These are phyloP conservation scores for Rhinoderma darwinii DNA, from an alignment of 2,113 vertebrate genomes.

Conservation along the genomic window DNA sequence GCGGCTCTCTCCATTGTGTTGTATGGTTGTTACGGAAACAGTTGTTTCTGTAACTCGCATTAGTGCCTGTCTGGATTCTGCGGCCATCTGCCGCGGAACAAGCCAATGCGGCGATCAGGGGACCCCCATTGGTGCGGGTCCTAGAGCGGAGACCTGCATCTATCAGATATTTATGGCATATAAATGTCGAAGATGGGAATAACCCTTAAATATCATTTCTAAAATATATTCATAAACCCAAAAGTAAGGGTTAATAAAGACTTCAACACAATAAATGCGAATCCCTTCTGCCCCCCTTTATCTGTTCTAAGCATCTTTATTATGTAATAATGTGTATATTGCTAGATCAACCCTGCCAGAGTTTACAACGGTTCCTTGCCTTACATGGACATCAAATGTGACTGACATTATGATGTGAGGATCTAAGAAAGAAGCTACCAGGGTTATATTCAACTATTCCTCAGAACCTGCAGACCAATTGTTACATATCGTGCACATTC, in stretches of 20 bases:
- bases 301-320: background rate
- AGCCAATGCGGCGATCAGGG: too few species aligned
- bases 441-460: background rate
- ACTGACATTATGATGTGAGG: background rate
- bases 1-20: too few species aligned
- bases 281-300: background rate
- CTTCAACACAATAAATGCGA: background rate
- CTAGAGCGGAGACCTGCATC: too few species aligned
- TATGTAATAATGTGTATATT: background rate
- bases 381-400: conserved; percentile 16
- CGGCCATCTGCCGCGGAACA: too few species aligned
- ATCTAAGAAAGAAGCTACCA: background rate
- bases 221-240: background rate
- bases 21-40: too few species aligned
- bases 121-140: too few species aligned
- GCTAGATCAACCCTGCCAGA: background rate
- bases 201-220: too few species aligned
- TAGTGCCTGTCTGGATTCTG: too few species aligned
- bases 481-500: background rate
- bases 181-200: too few species aligned
- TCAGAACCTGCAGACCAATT: background rate
- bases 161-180: too few species aligned
- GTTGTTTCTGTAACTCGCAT: too few species aligned
- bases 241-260: background rate
- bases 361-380: background rate